phyloP scores from a whole-genome alignment of 2,797 vertebrate species.

The Oreochromis mossambicus region DNA sequence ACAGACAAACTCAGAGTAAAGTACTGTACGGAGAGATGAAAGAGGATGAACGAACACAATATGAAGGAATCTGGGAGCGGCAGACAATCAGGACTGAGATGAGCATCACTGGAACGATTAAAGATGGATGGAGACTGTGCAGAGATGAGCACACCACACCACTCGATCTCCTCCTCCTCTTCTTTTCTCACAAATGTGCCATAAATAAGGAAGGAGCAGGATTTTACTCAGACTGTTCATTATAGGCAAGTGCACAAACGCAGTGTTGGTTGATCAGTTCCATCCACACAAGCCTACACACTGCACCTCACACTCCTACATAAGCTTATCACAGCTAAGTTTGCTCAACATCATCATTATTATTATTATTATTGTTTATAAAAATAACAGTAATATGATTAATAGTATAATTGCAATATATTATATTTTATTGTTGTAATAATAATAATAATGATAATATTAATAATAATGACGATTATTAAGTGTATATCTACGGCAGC shows the following conservation, averaged over 20 bases:
- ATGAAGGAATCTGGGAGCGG: neutral
- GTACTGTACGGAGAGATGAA: neutral
- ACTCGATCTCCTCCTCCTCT: neutral
- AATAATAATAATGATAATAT: no score
- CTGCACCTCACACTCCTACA: neutral
- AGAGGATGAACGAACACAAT: neutral
- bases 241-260: neutral
- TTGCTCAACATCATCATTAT: neutral
- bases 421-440: no score
- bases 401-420: neutral
- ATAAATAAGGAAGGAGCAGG: neutral
- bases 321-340: neutral
- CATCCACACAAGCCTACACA: neutral
- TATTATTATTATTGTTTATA: neutral
- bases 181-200: neutral
- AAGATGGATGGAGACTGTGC: neutral
- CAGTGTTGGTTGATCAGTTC: neutral
- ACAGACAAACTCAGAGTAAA: neutral
- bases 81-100: constrained; percentile 25
- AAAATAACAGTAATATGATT: neutral
- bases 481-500: neutral
- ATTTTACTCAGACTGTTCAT: neutral
- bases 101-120: neutral
- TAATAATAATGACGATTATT: neutral
- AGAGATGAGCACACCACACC: neutral